A percentile compares a stretch with the other conserved stretches of the same genome.
These are phyloP conservation scores for Anguilla anguilla DNA, from an alignment of 2,797 vertebrate species.

Conservation along the genomic window DNA sequence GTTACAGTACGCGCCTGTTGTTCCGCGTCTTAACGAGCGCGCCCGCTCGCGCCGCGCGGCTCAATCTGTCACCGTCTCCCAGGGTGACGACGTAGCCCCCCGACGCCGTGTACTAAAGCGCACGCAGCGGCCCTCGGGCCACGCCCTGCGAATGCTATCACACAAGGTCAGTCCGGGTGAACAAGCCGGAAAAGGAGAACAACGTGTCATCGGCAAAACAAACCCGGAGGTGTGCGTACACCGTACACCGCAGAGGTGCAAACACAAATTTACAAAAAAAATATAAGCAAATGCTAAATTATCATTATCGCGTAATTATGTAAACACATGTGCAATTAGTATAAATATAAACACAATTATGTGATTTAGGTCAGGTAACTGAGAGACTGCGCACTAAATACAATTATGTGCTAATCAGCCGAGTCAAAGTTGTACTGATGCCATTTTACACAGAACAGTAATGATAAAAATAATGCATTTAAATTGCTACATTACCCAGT, in stretches of 20 bases:
- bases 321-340: background rate
- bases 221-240: background rate
- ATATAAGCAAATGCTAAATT: background rate
- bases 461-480: background rate
- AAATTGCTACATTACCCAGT: background rate
- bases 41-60: conserved; percentile 71
- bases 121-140: conserved; percentile 33
- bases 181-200: background rate
- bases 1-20: conserved; percentile 65
- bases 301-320: background rate
- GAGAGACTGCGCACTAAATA: background rate
- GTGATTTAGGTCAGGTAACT: background rate
- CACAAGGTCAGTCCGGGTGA: background rate
- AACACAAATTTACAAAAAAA: background rate
- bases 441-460: background rate
- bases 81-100: conserved; percentile 62
- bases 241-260: background rate
- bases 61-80: conserved; percentile 76
- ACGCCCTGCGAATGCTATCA: background rate
- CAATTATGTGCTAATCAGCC: background rate
- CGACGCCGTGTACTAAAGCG: conserved; percentile 66
- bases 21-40: conserved; percentile 74
- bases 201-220: background rate
- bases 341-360: background rate
- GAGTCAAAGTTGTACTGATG: background rate